Evolutionary conservation across 2,113 vertebrate genomes (phyloP), one percentile per base, ranked within the genome.

Genomic region (Phylloscopus trochiloides): DNA sequence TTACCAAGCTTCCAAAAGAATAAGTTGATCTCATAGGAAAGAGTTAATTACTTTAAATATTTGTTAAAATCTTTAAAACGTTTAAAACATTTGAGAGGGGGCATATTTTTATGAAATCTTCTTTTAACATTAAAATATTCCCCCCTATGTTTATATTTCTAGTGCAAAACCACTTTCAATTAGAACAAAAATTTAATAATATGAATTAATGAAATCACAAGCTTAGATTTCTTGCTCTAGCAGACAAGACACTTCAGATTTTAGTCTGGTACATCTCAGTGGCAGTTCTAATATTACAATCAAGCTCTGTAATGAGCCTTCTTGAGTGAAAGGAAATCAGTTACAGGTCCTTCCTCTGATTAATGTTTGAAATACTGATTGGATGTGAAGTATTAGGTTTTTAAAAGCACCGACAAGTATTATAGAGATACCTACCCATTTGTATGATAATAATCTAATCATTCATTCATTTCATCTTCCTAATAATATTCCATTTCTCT

Each of bases 311-410:
- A 90, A 96, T 86, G 70, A 94, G 67, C 28, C 36, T 95, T 82
- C 67, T 82, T 75, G n/a, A 85, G 62, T 72, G 73, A 90, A 93
- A 82, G 9, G 7, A 43, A 95, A 91, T 95, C 84, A 91, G 70
- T 89, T 72, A 86, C 51, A 84, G 31, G 57, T 87, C 21, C 45
- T 95, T 87, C 9, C 7, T 75, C 74, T 97, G 92, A 94, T 92
- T 96, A 93, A 29, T 65, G 26, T 76, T 70, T 87, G 62, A 95
- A 93, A 92, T 79, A 86, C 67, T 95, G 90, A 94, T 92, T 92
- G 94, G 32, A 48, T 73, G 50, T 61, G 34, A 7, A 10, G 25
- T 51, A 81, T 11, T 74, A 51, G 47, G 48, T 77, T 94, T 92
- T 89, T 52, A 45, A 75, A 94, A 90, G 20, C 32, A 92, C 20